Evolutionary conservation across 2,888 invertebrate genomes (phyloP).

Genomic region (Pardosa pseudoannulata): DNA sequence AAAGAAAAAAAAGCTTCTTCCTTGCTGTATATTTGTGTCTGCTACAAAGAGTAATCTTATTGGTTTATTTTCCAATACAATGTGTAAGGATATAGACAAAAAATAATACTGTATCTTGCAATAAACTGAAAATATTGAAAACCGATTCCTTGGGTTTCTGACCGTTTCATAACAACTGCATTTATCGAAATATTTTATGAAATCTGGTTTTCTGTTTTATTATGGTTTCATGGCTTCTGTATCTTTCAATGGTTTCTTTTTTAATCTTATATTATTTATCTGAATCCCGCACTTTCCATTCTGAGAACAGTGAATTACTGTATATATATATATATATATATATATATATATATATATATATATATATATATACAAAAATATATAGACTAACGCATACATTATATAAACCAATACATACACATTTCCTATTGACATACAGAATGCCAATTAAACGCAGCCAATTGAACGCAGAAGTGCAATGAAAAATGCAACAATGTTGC

Average conservation of each 20-base stretch:
- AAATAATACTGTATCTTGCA: background rate
- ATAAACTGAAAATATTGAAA: conserved; percentile 12
- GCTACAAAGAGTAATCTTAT: background rate
- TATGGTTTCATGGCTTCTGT: background rate
- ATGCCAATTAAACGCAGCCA: no score
- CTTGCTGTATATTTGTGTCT: background rate
- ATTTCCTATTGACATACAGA: no score
- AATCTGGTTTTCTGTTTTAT: background rate
- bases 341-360: no score
- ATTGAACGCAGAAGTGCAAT: no score
- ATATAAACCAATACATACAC: no score
- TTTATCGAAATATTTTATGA: conserved; percentile 15
- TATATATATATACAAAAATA: no score
- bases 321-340: no score
- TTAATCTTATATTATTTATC: background rate
- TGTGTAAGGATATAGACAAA: background rate
- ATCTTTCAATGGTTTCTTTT: background rate
- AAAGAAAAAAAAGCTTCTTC: background rate
- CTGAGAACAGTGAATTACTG: no score
- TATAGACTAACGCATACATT: no score
- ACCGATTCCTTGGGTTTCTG: background rate
- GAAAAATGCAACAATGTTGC: no score
- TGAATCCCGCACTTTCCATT: no score
- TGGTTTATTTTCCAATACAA: background rate
- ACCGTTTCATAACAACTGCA: background rate